A percentile compares a stretch with the other conserved stretches of the same genome.
Evolutionary conservation across 2,113 vertebrate species (phyloP).

Genomic region (Stictonetta naevosa): DNA sequence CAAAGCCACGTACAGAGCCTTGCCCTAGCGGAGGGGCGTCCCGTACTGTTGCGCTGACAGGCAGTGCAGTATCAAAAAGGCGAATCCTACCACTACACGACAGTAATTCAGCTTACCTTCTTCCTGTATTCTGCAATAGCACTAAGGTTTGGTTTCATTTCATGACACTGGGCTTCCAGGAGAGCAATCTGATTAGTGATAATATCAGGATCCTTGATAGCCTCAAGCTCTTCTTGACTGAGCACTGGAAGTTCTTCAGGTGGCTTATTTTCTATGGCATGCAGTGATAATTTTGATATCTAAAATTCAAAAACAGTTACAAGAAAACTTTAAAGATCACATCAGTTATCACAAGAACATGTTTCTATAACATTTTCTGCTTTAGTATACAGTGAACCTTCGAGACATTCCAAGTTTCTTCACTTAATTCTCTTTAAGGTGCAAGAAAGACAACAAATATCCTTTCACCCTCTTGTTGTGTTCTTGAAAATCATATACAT

Average conservation of each 20-base stretch:
- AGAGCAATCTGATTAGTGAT: constrained; percentile 89
- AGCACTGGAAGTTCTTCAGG: constrained; percentile 80
- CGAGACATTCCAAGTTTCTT: not conserved
- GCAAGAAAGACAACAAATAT: not conserved
- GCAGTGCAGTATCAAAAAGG: accelerated
- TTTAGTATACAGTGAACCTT: not conserved
- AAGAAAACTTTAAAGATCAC: not conserved
- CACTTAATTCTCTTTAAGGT: not conserved
- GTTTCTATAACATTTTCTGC: not conserved
- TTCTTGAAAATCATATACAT: not conserved
- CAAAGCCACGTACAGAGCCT: accelerated
- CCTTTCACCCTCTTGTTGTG: not conserved
- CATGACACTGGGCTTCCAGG: constrained; percentile 86
- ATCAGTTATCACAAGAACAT: accelerated
- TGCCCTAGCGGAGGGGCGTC: accelerated
- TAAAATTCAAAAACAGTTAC: constrained; percentile 51
- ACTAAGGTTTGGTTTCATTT: constrained; percentile 91
- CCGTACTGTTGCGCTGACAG: accelerated
- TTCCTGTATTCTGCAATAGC: constrained; percentile 91
- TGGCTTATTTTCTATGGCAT: constrained; percentile 82
- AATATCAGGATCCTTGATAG: constrained; percentile 79
- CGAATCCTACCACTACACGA: too few relatives aligned
- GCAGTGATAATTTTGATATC: constrained; percentile 87
- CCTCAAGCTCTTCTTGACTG: constrained; percentile 79
- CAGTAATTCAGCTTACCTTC: constrained; percentile 79